phyloP scores from a whole-genome alignment of 1,140 invertebrate genomes.

The Zelostemma sp. region DNA sequence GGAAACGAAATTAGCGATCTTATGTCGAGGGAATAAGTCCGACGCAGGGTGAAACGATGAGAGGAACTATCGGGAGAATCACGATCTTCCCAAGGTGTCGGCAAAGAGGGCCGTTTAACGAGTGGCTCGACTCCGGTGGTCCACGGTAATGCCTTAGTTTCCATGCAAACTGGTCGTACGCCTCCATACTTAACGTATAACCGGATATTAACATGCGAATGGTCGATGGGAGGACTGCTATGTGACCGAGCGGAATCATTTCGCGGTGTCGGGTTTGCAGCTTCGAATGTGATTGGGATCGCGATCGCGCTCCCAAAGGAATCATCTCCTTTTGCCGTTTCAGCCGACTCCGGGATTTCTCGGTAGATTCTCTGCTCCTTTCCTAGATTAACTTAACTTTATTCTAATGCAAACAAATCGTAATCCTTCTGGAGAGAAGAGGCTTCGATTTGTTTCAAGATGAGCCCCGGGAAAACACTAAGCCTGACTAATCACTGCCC shows the following conservation, averaged over 20 bases:
- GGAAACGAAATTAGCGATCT: slow-evolving; percentile 53
- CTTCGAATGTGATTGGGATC: slow-evolving; percentile 20
- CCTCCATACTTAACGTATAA: slow-evolving; percentile 68
- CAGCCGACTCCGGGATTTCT: neutral
- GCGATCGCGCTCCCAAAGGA: slow-evolving; percentile 16
- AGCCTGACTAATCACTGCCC: slow-evolving; percentile 67
- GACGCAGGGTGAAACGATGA: slow-evolving; percentile 26
- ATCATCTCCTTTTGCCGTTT: slow-evolving; percentile 2
- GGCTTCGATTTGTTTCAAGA: slow-evolving; percentile 65
- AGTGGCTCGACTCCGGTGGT: slow-evolving; percentile 67
- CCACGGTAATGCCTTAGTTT: slow-evolving; percentile 67
- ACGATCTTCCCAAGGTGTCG: slow-evolving; percentile 60
- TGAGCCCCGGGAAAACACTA: slow-evolving; percentile 66
- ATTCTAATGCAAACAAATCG: slow-evolving; percentile 66
- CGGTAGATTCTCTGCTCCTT: slow-evolving; percentile 6
- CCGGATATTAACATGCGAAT: slow-evolving; percentile 68
- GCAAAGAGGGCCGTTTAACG: slow-evolving; percentile 64
- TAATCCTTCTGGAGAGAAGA: slow-evolving; percentile 62
- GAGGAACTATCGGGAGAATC: slow-evolving; percentile 44
- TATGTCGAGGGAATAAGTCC: slow-evolving; percentile 36
- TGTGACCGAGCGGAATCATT: slow-evolving; percentile 39
- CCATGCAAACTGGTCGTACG: slow-evolving; percentile 67
- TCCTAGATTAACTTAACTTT: slow-evolving; percentile 16
- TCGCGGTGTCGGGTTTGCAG: slow-evolving; percentile 28
- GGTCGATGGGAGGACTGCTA: slow-evolving; percentile 57